Evolutionary conservation across 2,113 vertebrate genomes (phyloP).

Genomic region (Coracopsis vasa): DNA sequence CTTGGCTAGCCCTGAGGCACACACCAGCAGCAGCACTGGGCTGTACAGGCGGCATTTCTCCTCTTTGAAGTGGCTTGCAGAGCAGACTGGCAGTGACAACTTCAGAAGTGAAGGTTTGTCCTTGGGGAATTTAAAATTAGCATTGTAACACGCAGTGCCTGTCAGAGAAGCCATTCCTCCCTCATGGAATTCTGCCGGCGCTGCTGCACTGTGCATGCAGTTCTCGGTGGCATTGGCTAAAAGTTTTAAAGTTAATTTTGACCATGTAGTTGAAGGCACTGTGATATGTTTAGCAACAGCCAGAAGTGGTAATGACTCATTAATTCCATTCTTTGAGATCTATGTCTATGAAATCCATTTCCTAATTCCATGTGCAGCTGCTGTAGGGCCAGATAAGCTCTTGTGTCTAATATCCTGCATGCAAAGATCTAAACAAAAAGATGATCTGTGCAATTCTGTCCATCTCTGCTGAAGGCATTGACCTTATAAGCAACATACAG

Average conservation of each 20-base stretch:
- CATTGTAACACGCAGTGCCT: not conserved
- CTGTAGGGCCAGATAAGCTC: not conserved
- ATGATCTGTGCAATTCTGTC: not conserved
- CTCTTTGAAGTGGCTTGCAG: not conserved
- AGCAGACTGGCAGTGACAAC: not conserved
- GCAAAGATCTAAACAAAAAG: not conserved
- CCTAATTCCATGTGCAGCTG: not conserved
- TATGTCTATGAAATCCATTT: not conserved
- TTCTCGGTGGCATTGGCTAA: not conserved
- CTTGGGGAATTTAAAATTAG: conserved; percentile 20
- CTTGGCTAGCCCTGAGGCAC: not conserved
- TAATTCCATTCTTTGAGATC: not conserved
- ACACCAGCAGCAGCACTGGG: accelerated
- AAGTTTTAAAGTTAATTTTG: not conserved
- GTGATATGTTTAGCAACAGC: not conserved
- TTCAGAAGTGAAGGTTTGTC: not conserved
- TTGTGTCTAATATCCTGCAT: accelerated
- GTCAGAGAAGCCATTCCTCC: not conserved
- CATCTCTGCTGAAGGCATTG: not conserved
- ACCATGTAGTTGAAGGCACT: not conserved
- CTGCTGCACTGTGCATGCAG: not conserved
- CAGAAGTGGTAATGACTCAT: conserved; percentile 4
- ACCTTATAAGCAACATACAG: not conserved
- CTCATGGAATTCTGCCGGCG: not conserved
- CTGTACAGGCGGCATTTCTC: not conserved